phyloP scores from a whole-genome alignment of 2,113 vertebrate genomes.

The Pluvialis apricaria region DNA sequence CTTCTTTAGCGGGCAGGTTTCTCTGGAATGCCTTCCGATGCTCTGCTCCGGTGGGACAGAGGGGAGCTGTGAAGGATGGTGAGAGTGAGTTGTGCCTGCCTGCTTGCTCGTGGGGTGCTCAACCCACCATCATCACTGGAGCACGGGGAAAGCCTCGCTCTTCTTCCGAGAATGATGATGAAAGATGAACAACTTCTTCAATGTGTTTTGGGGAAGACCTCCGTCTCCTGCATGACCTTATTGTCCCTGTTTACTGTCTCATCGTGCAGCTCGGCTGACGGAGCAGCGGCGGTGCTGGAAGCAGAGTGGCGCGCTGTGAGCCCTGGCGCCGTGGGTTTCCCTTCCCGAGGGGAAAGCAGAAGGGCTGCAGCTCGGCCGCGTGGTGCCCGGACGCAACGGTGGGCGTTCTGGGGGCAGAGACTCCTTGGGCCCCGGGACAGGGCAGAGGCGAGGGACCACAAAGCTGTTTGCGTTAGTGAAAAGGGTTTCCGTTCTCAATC shows the following conservation, averaged over 20 bases:
- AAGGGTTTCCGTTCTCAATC: background rate
- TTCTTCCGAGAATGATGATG: too few relatives aligned
- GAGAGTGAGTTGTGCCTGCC: background rate
- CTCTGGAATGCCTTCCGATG: rapidly evolving
- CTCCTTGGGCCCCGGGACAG: rapidly evolving
- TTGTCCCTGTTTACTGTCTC: background rate
- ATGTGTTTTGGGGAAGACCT: background rate
- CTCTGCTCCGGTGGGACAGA: rapidly evolving
- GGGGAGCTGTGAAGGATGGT: background rate
- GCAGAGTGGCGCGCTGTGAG: background rate
- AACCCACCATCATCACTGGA: background rate
- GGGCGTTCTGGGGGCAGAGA: background rate
- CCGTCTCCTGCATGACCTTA: rapidly evolving
- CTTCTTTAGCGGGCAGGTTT: background rate
- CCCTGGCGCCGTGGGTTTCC: rapidly evolving
- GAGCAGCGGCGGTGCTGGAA: rapidly evolving
- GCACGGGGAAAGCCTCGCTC: rapidly evolving
- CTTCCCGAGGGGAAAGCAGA: background rate
- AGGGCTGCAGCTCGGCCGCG: rapidly evolving
- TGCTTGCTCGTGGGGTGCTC: background rate
- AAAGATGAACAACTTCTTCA: too few relatives aligned
- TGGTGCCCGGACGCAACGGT: rapidly evolving
- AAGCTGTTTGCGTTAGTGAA: background rate
- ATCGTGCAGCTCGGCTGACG: rapidly evolving
- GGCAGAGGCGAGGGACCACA: rapidly evolving